Base-by-base conservation (phyloP, 30 jellyfish, hydroid and myxozoan genomes). In the Calvadosia cruxmelitensis region DNA sequence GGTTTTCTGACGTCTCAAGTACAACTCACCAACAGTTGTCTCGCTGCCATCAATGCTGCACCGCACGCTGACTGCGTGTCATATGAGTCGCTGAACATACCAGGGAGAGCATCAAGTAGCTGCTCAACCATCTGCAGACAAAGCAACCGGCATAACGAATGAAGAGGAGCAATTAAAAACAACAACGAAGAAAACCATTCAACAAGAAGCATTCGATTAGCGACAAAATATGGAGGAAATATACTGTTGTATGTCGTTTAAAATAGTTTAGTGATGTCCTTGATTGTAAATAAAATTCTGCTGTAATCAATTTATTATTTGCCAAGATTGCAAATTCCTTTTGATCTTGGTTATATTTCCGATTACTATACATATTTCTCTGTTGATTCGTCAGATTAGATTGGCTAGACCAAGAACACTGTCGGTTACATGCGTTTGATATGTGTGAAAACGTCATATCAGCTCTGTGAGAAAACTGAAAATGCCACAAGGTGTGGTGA, bases 1-100 rank as follows among this genome's bases (percentile, higher is more conserved):
- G n/a, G n/a, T n/a, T n/a, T n/a, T n/a, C n/a, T n/a, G n/a, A n/a
- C n/a, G n/a, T n/a, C n/a, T n/a, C n/a, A n/a, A n/a, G n/a, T 42
- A 23, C 32, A 49, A 74, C 85, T 53, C 73, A 89, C 98, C 25
- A 76, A 27, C 62, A 89, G 33, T 50, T 75, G 81, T 53, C 83
- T 80, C 13, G 98, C 98, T 5, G 71, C 78, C 34, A 53, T 75
- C 81, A 89, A 70, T 27, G 98, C 94, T 26, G 98, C 95, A 7
- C 98, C 98, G 10, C 94, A 78, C 29, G 92, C 93, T 63, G 94
- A 34, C 53, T 80, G 67, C 0, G 87, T 89, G 75, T 89, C 98
- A 1, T 67, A 49, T n/a, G 80, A 69, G 33, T 75, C 77, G 20
- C 80, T 85, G 70, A 75, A 89, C 1, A 94, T 53, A 31, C 77